Base-by-base conservation (phyloP, 2,113 vertebrate species). In the Amblyopsis rosae region DNA sequence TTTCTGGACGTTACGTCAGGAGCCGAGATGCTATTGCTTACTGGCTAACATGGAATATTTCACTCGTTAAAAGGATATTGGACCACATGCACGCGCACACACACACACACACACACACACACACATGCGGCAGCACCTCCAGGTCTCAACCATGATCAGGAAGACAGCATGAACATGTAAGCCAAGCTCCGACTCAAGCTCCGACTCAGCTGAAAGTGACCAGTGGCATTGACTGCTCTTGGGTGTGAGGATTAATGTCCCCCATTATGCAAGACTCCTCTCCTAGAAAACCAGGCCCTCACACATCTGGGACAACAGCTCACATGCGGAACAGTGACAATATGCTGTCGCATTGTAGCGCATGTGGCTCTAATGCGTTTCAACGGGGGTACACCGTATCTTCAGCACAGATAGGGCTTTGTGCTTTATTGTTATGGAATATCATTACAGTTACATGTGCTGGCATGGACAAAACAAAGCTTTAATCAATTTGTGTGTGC, bases 401-500 rank as follows among this genome's bases (percentile, higher is more conserved):
- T 76, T 78, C 32, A 56, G 67, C 54, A 17, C 53, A 65, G 45
- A 64, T 46, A 72, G 32, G 65, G 56, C 67, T 17, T 56, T 67
- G 81, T 51, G 73, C 79, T 81, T 87, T 73, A 83, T 32, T 66
- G 74, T 77, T 70, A 69, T 82, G 62, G 76, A 83, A 80, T 59
- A 62, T 72, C 69, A 76, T 77, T 69, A 77, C n/a, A 41, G 69
- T 86, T 80, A 72, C 62, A 72, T 86, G 67, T 60, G 67, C 68
- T 17, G 32, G 59, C 64, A 32, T 69, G 48, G 66, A 47, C 17
- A 32, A 10, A 50, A 9, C 58, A 6, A 48, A 47, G 55, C 65
- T 65, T 65, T 50, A 65, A 53, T 41, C 60, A 33, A 67, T n/a
- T 62, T 59, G 59, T 57, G 50, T 70, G 70, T 53, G 70, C 12